Evolutionary conservation across 2,888 invertebrate species (phyloP).

Genomic region (Pardosa pseudoannulata): DNA sequence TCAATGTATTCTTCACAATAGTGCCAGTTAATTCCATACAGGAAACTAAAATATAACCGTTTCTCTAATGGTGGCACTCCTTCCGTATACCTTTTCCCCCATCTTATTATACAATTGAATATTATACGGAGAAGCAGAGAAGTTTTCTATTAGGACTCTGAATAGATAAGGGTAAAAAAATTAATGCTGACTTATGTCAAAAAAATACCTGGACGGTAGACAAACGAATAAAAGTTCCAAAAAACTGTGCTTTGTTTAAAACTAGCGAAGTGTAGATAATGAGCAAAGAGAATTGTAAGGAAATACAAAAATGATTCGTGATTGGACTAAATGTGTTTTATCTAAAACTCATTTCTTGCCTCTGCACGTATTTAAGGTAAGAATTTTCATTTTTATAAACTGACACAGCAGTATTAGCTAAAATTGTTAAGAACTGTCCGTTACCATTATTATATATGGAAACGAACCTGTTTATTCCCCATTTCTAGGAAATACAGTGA

Average conservation of each 20-base stretch:
- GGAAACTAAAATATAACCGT: neutral
- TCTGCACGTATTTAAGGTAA: too few species aligned
- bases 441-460: too few species aligned
- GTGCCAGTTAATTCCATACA: neutral
- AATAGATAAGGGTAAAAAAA: neutral
- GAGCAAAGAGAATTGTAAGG: neutral
- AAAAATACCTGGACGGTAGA: neutral
- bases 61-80: neutral
- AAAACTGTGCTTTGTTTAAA: slow-evolving; percentile 31
- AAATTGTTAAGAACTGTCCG: too few species aligned
- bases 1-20: neutral
- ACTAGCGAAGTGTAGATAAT: slow-evolving; percentile 32
- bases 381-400: too few species aligned
- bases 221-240: neutral
- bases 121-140: neutral
- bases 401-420: too few species aligned
- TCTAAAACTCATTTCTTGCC: too few species aligned
- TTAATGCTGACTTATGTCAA: neutral
- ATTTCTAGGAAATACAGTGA: too few species aligned
- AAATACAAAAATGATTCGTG: neutral
- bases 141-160: neutral
- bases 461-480: too few species aligned
- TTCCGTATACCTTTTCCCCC: neutral
- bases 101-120: slow-evolving; percentile 3
- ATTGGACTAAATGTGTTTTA: too few species aligned